These are phyloP conservation scores for Diuraphis noxia DNA, from an alignment of 1,140 invertebrate genomes.

Conservation along the genomic window DNA sequence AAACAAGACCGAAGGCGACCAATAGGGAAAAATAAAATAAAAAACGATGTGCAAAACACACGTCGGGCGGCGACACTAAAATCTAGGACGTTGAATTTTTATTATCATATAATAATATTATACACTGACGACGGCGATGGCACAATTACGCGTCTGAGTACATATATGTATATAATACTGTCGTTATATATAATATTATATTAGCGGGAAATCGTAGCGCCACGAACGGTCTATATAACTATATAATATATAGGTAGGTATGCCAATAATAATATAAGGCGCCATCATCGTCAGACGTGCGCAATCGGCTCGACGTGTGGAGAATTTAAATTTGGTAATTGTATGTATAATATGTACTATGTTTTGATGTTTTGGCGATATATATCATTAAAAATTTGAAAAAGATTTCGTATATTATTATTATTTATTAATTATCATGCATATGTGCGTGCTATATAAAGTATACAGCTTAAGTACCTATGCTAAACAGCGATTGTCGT, in stretches of 20 bases:
- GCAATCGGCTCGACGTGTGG: background rate
- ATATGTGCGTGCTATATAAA: too few relatives aligned
- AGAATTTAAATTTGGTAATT: constrained; percentile 11
- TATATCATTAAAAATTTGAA: too few relatives aligned
- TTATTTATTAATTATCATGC: background rate
- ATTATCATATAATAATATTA: constrained; percentile 11
- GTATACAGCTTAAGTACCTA: too few relatives aligned
- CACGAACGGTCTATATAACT: background rate
- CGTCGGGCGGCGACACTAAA: background rate
- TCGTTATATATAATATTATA: constrained; percentile 6
- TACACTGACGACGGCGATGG: background rate
- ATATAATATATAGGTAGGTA: background rate
- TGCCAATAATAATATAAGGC: background rate
- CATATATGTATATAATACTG: background rate
- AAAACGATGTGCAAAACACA: constrained; percentile 15
- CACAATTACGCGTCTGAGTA: background rate
- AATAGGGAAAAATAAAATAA: background rate
- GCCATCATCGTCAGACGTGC: background rate
- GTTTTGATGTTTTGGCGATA: background rate
- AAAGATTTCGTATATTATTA: background rate
- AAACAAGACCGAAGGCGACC: background rate
- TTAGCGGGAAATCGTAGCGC: background rate
- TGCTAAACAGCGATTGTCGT: background rate
- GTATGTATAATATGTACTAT: background rate
- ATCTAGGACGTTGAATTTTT: constrained; percentile 4